Evolutionary conservation across 2,797 vertebrate genomes (phyloP).

Genomic region (Tauraco hartlaubi): DNA sequence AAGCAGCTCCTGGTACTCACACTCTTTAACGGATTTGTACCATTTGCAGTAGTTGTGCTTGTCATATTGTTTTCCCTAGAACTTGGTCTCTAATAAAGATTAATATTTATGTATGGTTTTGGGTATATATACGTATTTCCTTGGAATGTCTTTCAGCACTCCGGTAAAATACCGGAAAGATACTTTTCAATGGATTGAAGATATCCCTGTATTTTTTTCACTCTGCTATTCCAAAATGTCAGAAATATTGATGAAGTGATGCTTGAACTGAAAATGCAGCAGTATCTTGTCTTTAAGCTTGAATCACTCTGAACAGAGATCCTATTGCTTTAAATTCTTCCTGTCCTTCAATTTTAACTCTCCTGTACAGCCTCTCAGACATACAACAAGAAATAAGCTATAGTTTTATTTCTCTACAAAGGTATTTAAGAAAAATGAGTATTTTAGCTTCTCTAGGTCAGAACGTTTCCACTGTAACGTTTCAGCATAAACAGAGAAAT

Average conservation of each 20-base stretch:
- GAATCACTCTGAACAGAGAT: background rate
- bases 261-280: constrained; percentile 1
- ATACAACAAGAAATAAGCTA: background rate
- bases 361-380: background rate
- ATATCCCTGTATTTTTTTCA: background rate
- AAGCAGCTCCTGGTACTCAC: background rate
- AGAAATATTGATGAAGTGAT: constrained; percentile 25
- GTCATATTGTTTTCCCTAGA: background rate
- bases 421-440: background rate
- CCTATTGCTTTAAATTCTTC: constrained; percentile 34
- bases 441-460: background rate
- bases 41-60: background rate
- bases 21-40: background rate
- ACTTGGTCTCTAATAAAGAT: background rate
- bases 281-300: background rate
- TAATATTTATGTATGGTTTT: background rate
- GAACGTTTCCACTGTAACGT: background rate
- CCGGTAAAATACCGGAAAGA: background rate
- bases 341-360: background rate
- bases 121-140: background rate
- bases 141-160: constrained; percentile 17
- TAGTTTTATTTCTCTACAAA: background rate
- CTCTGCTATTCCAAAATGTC: background rate
- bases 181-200: constrained; percentile 31
- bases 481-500: background rate